These are phyloP conservation scores for Podargus strigoides DNA, from an alignment of 2,797 vertebrate species.

Conservation along the genomic window DNA sequence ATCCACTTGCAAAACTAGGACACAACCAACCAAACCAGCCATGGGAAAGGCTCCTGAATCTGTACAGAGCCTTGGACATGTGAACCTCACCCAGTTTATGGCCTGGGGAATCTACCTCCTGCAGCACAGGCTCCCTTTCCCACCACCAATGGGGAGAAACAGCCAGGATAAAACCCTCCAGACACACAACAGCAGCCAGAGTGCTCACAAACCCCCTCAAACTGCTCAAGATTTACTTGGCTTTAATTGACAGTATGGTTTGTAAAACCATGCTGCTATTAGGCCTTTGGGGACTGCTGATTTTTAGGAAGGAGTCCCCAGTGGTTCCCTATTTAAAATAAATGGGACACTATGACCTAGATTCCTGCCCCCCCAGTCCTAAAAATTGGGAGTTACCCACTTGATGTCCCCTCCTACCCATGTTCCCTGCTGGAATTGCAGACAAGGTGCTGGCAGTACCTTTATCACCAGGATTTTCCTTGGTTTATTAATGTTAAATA, in stretches of 20 bases:
- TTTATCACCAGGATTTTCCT: neutral
- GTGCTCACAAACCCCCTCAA: neutral
- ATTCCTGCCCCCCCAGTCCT: neutral
- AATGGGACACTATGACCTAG: neutral
- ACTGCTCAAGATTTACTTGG: neutral
- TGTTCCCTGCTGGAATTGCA: neutral
- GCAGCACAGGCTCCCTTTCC: neutral
- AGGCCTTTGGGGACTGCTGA: neutral
- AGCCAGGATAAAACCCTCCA: neutral
- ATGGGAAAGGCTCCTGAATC: neutral
- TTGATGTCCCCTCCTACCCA: neutral
- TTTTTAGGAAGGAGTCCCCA: neutral
- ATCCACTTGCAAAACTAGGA: neutral
- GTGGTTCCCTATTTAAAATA: neutral
- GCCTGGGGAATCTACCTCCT: neutral
- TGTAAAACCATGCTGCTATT: neutral
- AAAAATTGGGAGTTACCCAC: neutral
- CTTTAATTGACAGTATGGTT: neutral
- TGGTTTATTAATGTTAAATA: slow-evolving; percentile 59
- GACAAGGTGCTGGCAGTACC: neutral
- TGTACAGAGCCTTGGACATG: accelerated
- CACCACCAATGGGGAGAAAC: neutral
- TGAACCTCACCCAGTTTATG: neutral
- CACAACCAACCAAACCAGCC: neutral
- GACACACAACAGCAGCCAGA: too few relatives aligned